These are phyloP conservation scores for Zonitis immaculata DNA, from an alignment of 2,888 invertebrate species.

Conservation along the genomic window DNA sequence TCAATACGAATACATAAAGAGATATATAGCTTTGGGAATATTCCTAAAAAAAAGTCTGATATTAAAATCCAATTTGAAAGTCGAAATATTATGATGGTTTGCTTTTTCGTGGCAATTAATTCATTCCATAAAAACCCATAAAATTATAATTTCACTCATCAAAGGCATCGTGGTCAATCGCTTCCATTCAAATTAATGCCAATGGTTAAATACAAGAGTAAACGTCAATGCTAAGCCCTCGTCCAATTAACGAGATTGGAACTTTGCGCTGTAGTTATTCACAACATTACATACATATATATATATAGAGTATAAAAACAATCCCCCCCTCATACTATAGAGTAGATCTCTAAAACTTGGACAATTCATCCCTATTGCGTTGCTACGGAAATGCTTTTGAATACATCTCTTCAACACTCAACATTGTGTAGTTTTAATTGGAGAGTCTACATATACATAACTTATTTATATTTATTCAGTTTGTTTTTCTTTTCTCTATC, in stretches of 20 bases:
- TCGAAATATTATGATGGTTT: background rate
- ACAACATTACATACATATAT: constrained; percentile 24
- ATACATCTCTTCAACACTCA: constrained; percentile 24
- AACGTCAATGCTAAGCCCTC: constrained; percentile 19
- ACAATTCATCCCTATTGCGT: constrained; percentile 22
- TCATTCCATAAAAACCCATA: constrained; percentile 13
- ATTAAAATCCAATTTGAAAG: too few relatives aligned
- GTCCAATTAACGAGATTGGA: constrained; percentile 38
- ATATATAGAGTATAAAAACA: constrained; percentile 24
- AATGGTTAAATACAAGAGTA: constrained; percentile 21
- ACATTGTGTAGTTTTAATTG: constrained; percentile 26
- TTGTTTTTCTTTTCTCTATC: background rate
- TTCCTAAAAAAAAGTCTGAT: too few relatives aligned
- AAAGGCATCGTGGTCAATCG: constrained; percentile 17
- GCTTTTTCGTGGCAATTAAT: constrained; percentile 16
- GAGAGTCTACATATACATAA: constrained; percentile 16
- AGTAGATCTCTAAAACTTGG: constrained; percentile 13
- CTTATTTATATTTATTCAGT: constrained; percentile 15
- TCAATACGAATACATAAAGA: too few relatives aligned
- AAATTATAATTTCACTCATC: constrained; percentile 12
- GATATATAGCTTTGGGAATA: too few relatives aligned
- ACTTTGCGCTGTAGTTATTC: too few relatives aligned
- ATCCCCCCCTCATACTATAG: too few relatives aligned
- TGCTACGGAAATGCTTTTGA: constrained; percentile 13
- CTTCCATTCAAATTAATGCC: constrained; percentile 12